Evolutionary conservation across 1,140 invertebrate species (phyloP).

Genomic region (Copidosoma floridanum): DNA sequence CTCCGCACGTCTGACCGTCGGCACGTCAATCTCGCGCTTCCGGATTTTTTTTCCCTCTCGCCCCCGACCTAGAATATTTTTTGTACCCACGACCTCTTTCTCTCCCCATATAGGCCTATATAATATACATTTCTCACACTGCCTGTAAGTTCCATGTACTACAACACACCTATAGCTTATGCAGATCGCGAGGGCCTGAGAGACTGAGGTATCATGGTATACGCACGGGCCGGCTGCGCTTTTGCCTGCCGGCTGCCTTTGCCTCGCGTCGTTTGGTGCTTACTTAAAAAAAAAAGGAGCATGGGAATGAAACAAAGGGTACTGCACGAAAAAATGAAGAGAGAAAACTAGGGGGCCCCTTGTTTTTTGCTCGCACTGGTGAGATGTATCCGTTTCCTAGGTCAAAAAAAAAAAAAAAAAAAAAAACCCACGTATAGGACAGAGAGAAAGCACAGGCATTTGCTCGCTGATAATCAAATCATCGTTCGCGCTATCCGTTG

Average conservation of each 20-base stretch:
- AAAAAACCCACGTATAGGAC: slow-evolving; percentile 3
- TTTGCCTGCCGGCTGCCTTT: slow-evolving; percentile 22
- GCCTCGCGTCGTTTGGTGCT: too few relatives aligned
- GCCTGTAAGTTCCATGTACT: background rate
- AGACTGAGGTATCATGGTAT: too few relatives aligned
- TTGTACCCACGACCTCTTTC: background rate
- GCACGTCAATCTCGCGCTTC: slow-evolving; percentile 13
- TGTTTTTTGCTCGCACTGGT: too few relatives aligned
- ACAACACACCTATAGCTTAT: background rate
- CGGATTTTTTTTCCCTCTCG: slow-evolving; percentile 9
- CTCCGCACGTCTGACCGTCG: slow-evolving; percentile 1
- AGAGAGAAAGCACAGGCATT: too few relatives aligned
- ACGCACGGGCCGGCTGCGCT: slow-evolving; percentile 25
- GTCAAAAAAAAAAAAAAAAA: slow-evolving; percentile 3
- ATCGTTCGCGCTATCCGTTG: background rate
- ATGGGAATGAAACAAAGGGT: slow-evolving; percentile 12
- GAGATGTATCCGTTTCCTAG: background rate
- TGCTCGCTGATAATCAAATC: slow-evolving; percentile 18
- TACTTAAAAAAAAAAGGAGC: slow-evolving; percentile 9
- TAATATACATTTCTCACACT: too few relatives aligned
- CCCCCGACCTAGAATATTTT: background rate
- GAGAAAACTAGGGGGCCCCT: too few relatives aligned
- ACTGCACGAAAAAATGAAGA: too few relatives aligned
- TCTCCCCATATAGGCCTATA: too few relatives aligned
- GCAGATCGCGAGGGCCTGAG: slow-evolving; percentile 11